Evolutionary conservation across 1,140 invertebrate genomes (phyloP), one percentile per base, ranked within the genome.

Genomic region (Drosophila obscura): DNA sequence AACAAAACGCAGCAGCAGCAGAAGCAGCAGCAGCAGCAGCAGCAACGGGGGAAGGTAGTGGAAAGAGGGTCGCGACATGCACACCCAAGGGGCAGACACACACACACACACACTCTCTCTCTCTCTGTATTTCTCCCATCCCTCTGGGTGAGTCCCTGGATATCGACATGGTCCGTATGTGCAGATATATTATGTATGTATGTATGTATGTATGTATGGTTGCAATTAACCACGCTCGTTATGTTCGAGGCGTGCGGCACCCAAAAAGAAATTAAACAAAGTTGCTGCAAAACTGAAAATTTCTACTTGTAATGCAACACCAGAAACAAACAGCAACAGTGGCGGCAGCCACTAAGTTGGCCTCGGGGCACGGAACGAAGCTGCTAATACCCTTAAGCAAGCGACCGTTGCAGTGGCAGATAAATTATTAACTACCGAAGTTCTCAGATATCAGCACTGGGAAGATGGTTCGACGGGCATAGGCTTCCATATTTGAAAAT

Each of bases 171-270:
- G 60, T 46, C 62, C 82, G 50, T 69, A 71, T 87, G 63, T 44
- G 4, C 22, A 2, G 2, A 24, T 24, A 39, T 28, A 28, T 3
- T 6, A 28, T 5, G n/a, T n/a, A n/a, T n/a, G n/a, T n/a, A n/a
- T n/a, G n/a, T n/a, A 28, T 28, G 5, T 24, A 24, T 24, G 31
- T 31, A 31, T 39, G 11, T 56, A 69, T 57, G 75, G 64, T 69
- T 73, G 71, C 83, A 87, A 88, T 88, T 88, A 83, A 80, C 83
- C 68, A 71, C 76, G 80, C 83, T 88, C 79, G 79, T 88, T 88
- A 87, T 76, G 83, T 83, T 73, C 51, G 60, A 73, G 83, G 67
- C 83, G 67, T 80, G 83, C 71, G 71, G 71, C 76, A 67, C 44
- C 45, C 63, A 52, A 69, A 80, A 82, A 80, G 71, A 83, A 88